Conservation (phyloP, 2,888 invertebrate genomes). For the Rhagophthalmus giganteus region DNA sequence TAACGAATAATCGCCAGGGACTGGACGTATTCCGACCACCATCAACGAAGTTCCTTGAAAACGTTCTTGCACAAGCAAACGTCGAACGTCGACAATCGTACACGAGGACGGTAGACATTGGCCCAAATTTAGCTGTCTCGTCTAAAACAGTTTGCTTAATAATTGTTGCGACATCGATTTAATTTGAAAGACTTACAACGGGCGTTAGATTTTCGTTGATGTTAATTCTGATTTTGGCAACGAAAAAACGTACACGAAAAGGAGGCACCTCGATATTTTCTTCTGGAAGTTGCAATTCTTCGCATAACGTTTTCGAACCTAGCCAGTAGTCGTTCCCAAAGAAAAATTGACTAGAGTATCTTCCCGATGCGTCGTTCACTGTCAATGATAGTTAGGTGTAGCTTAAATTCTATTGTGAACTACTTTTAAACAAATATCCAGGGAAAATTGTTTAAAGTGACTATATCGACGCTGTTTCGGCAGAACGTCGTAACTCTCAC, state of each 20-base stretch:
- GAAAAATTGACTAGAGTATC: slow-evolving; percentile 74
- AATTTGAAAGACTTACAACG: slow-evolving; percentile 45
- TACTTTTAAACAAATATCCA: too few species aligned
- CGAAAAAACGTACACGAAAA: slow-evolving; percentile 64
- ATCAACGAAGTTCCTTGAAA: slow-evolving; percentile 53
- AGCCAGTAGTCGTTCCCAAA: slow-evolving; percentile 84
- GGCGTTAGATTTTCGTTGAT: slow-evolving; percentile 49
- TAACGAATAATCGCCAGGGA: slow-evolving; percentile 70
- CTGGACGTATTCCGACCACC: slow-evolving; percentile 65
- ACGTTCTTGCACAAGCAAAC: slow-evolving; percentile 49
- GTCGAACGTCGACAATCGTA: slow-evolving; percentile 58
- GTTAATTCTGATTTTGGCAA: slow-evolving; percentile 57
- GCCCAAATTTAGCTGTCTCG: slow-evolving; percentile 70
- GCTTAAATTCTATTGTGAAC: too few species aligned
- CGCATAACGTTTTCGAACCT: slow-evolving; percentile 71
- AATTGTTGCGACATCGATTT: not conserved
- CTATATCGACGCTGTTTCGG: too few species aligned
- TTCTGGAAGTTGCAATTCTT: slow-evolving; percentile 63
- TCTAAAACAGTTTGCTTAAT: slow-evolving; percentile 54
- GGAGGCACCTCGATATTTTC: slow-evolving; percentile 62
- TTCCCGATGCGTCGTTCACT: slow-evolving; percentile 82
- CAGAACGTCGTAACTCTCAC: too few species aligned
- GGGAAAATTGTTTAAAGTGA: too few species aligned
- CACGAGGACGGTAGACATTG: slow-evolving; percentile 76
- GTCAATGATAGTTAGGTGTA: slow-evolving; percentile 33